These are phyloP conservation scores for Diachasmimorpha longicaudata DNA, from an alignment of 1,140 invertebrate species.

Conservation along the genomic window DNA sequence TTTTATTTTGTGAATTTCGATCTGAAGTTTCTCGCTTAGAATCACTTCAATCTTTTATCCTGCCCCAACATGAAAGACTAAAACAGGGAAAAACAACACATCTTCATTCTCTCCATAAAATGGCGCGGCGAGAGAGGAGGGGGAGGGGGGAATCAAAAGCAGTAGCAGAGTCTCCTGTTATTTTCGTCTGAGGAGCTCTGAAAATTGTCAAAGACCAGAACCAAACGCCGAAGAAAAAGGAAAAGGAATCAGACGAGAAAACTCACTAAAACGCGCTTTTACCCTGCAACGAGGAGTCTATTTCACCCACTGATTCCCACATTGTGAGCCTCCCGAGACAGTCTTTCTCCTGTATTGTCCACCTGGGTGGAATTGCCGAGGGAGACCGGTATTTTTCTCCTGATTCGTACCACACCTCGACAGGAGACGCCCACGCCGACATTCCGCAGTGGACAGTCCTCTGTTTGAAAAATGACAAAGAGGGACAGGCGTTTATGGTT, in stretches of 20 bases:
- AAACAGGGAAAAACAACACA: too few species aligned
- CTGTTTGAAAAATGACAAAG: background rate
- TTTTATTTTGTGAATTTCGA: too few species aligned
- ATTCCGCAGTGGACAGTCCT: background rate
- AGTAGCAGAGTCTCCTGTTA: background rate
- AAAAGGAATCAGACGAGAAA: background rate
- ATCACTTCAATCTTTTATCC: too few species aligned
- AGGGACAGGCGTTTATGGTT: background rate
- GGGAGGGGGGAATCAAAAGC: too few species aligned
- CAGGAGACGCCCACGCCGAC: constrained; percentile 21
- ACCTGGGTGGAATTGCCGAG: background rate
- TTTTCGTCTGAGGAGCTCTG: background rate
- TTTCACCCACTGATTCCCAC: background rate
- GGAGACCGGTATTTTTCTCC: constrained; percentile 14
- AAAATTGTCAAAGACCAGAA: background rate
- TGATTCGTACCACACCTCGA: constrained; percentile 33
- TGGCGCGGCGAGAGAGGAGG: too few species aligned
- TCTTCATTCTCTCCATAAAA: too few species aligned
- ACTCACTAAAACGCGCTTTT: too few species aligned
- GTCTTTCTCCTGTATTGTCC: background rate
- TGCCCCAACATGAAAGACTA: too few species aligned
- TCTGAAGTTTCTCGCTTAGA: too few species aligned
- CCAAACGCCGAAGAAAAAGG: background rate
- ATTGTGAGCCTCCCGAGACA: background rate
- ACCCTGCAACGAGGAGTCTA: background rate